Evolutionary conservation across 2,113 vertebrate species (phyloP), one percentile per base, ranked within the genome.

Genomic region (Pollimyrus isidori): DNA sequence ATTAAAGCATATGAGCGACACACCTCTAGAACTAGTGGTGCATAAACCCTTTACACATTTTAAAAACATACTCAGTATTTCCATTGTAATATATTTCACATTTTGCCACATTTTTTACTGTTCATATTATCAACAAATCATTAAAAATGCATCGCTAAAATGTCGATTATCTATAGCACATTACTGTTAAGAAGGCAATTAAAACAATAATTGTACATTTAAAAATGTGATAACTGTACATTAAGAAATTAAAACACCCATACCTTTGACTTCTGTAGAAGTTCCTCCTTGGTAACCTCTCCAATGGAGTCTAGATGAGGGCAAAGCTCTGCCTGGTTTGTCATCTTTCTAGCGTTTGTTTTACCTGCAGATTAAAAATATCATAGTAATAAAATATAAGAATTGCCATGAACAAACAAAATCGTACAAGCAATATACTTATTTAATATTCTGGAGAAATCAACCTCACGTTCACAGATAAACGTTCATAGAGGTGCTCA

Each of bases 261-360:
- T 94, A 98, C 98, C 97, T 99, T 98, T 88, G 98, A 97, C 95
- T 99, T 99, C 88, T 97, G 96, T 65, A 99, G 94, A 87, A 99
- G 94, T 89, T 99, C 97, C 49, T 99, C 98, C 91, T 98, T 99
- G 91, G 98, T 99, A 90, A 99, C 96, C 93, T 99, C 98, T 90
- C 98, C 98, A 92, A 99, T 96, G 62, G 96, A 97, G 93, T 98
- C 98, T 93, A 99, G 94, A 92, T 99, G 98, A 91, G 97, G 97
- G 91, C 98, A 99, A 50, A 96, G 62, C 35, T 98, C 97, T 89
- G 94, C 93, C 39, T 94, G 91, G 4, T 98, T 97, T 53, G 95
- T 96, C 98, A 99, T 99, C 21, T 91, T 39, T 80, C 35, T 42
- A 80, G 5, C 35, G 5, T 86, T 46, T 49, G 26, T 56, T 82